Conservation (phyloP, 2,888 invertebrate genomes). For the Ectobius pallidus region DNA sequence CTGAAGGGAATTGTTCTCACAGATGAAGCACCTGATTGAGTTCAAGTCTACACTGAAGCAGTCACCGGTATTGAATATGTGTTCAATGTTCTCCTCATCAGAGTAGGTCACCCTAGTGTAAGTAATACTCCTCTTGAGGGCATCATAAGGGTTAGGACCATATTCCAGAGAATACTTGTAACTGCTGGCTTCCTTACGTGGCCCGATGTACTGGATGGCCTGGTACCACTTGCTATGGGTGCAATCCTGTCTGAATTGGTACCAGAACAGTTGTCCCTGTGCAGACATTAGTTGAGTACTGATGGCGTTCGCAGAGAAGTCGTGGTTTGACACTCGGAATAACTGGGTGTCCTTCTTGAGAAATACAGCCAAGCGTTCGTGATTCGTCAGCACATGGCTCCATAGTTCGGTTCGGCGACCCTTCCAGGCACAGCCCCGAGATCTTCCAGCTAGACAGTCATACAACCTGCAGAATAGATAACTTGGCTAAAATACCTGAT, state of each 20-base stretch:
- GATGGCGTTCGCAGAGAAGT: neutral
- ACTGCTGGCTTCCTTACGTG: neutral
- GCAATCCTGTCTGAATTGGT: conserved; percentile 1
- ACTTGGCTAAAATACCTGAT: too few species aligned
- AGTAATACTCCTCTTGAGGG: neutral
- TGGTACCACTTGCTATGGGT: neutral
- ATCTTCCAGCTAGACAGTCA: neutral
- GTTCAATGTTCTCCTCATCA: neutral
- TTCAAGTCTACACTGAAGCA: neutral
- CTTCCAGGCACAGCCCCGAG: neutral
- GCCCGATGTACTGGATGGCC: conserved; percentile 9
- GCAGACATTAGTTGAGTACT: neutral
- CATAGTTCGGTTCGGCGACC: neutral
- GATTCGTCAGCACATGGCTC: neutral
- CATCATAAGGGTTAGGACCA: neutral
- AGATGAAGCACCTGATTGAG: neutral
- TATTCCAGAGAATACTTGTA: conserved; percentile 3
- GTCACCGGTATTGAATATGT: neutral
- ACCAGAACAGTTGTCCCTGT: conserved; percentile 7
- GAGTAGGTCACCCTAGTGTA: neutral
- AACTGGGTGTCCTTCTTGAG: neutral
- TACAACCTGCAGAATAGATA: neutral
- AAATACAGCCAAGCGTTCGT: neutral
- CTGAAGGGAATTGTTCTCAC: neutral
- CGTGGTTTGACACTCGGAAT: conserved; percentile 2